phyloP scores from a whole-genome alignment of 1,140 invertebrate species.

The Polypedilum vanderplanki region DNA sequence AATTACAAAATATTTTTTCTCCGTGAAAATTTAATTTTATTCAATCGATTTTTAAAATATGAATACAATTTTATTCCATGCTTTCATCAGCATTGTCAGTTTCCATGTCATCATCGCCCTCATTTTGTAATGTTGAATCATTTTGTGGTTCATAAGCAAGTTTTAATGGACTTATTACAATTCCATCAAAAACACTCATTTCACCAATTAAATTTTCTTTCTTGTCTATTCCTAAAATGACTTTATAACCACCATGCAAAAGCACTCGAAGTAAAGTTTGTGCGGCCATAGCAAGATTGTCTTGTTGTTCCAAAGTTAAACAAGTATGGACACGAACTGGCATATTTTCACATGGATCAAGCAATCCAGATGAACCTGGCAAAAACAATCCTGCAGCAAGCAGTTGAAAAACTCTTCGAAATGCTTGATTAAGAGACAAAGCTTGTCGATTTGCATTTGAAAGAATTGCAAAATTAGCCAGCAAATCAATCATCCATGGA shows the following conservation, averaged over 20 bases:
- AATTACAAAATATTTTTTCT: too few relatives aligned
- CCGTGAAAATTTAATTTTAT: too few relatives aligned
- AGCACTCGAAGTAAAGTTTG: constrained; percentile 80
- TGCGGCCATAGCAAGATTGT: constrained; percentile 85
- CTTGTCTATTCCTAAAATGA: constrained; percentile 72
- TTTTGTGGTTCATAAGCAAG: constrained; percentile 71
- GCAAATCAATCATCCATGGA: constrained; percentile 93
- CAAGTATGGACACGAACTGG: constrained; percentile 83
- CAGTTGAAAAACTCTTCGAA: constrained; percentile 78
- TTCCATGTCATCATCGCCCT: constrained; percentile 47
- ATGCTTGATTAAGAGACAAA: constrained; percentile 84
- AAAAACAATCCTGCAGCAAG: constrained; percentile 90
- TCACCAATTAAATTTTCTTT: constrained; percentile 68
- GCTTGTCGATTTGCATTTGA: constrained; percentile 91
- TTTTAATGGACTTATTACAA: constrained; percentile 85
- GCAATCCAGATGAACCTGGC: constrained; percentile 89
- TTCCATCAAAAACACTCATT: constrained; percentile 88
- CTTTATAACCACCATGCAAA: constrained; percentile 84
- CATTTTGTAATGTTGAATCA: constrained; percentile 48
- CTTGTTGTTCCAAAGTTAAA: constrained; percentile 91
- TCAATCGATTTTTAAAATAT: too few relatives aligned
- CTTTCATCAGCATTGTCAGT: constrained; percentile 46
- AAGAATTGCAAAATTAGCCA: constrained; percentile 95
- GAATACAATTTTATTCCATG: constrained; percentile 37
- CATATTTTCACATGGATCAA: constrained; percentile 88